Percentiles rank a stretch among this genome's conserved stretches.
phyloP scores from a whole-genome alignment of 2,888 invertebrate genomes.

The Eristalis arbustorum region DNA sequence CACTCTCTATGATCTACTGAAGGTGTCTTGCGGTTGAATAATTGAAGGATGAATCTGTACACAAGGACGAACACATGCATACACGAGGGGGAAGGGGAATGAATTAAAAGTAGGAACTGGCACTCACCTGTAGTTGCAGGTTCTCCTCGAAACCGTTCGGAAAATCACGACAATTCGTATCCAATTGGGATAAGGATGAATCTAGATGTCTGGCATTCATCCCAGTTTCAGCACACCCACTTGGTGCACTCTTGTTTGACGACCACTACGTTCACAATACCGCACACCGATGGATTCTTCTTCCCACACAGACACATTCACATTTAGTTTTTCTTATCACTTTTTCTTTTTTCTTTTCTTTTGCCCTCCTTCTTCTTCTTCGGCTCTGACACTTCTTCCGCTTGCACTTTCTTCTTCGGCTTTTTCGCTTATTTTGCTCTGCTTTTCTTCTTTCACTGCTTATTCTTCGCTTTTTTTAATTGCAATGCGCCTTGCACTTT shows the following conservation, averaged over 20 bases:
- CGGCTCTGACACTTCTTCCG: background rate
- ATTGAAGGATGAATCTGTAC: background rate
- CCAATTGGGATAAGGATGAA: slow-evolving; percentile 79
- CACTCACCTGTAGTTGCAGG: slow-evolving; percentile 75
- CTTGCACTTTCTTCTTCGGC: slow-evolving; percentile 9
- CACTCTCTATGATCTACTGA: background rate
- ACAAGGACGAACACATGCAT: background rate
- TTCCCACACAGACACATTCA: slow-evolving; percentile 62
- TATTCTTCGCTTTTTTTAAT: slow-evolving; percentile 33
- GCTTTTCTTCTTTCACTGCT: slow-evolving; percentile 23
- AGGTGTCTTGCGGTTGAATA: background rate
- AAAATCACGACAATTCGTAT: slow-evolving; percentile 75
- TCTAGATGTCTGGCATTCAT: slow-evolving; percentile 78
- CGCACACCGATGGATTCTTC: slow-evolving; percentile 47
- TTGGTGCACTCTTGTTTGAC: slow-evolving; percentile 51
- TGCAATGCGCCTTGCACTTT: slow-evolving; percentile 65
- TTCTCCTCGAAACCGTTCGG: slow-evolving; percentile 77
- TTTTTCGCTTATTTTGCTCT: slow-evolving; percentile 27
- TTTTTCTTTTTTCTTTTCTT: background rate
- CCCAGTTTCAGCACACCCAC: slow-evolving; percentile 73
- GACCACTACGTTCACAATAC: slow-evolving; percentile 57
- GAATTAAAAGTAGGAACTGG: background rate
- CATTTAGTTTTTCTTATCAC: slow-evolving; percentile 51
- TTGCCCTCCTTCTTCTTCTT: background rate
- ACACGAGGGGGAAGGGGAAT: no score